Percentiles rank a stretch among this genome's conserved stretches.
These are phyloP conservation scores for Ophiothrix spiculata DNA, from an alignment of 35 echinoderm and acorn worm genomes.

Conservation along the genomic window DNA sequence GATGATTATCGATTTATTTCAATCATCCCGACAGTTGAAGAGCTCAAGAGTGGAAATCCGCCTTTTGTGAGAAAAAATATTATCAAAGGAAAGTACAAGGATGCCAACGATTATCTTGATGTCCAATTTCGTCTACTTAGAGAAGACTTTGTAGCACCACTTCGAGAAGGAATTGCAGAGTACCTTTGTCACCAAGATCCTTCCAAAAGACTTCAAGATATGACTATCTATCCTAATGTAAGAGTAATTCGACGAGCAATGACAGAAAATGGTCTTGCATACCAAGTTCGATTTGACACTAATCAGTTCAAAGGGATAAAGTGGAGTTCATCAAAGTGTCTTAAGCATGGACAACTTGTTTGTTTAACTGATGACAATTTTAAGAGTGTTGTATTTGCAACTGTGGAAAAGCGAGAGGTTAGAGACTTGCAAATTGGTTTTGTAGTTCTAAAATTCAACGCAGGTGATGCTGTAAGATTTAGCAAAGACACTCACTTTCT, in stretches of 20 bases:
- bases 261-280: neutral
- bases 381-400: constrained; percentile 40
- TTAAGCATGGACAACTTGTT: constrained; percentile 52
- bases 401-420: constrained; percentile 47
- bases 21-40: constrained; percentile 36
- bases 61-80: constrained; percentile 50
- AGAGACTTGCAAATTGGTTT: constrained; percentile 48
- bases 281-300: constrained; percentile 41
- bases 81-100: constrained; percentile 32
- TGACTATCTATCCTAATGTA: constrained; percentile 48
- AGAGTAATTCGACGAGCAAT: neutral
- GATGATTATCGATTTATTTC: constrained; percentile 64
- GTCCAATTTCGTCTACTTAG: constrained; percentile 62
- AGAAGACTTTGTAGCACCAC: constrained; percentile 61
- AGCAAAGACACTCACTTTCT: constrained; percentile 9
- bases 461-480: neutral
- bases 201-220: constrained; percentile 21
- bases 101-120: constrained; percentile 59
- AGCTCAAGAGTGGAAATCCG: constrained; percentile 14
- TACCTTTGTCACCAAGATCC: neutral
- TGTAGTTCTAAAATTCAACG: constrained; percentile 37
- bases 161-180: constrained; percentile 55
- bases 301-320: constrained; percentile 27
- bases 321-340: constrained; percentile 52
- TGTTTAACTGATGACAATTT: constrained; percentile 52